Conservation (phyloP, 1,140 invertebrate species). For the Drosophila suzukii region DNA sequence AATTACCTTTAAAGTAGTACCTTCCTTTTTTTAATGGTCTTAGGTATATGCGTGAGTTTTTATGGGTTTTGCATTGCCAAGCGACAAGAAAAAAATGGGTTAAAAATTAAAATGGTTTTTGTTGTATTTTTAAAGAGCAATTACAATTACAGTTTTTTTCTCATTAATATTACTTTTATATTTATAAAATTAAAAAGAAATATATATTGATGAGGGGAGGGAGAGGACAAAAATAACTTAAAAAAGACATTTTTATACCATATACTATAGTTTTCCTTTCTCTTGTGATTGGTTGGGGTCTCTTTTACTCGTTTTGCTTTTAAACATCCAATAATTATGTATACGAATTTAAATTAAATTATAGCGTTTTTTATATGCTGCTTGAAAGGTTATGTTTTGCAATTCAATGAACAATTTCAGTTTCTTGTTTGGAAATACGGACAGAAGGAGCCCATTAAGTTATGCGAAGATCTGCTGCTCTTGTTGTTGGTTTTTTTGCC, state of each 20-base stretch:
- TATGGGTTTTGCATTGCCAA: slow-evolving; percentile 56
- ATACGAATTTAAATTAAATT: slow-evolving; percentile 78
- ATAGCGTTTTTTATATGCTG: slow-evolving; percentile 78
- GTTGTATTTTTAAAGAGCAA: slow-evolving; percentile 76
- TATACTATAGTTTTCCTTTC: slow-evolving; percentile 66
- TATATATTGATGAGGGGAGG: slow-evolving; percentile 74
- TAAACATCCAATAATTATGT: slow-evolving; percentile 75
- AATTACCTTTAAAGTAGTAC: slow-evolving; percentile 76
- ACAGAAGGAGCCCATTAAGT: slow-evolving; percentile 43
- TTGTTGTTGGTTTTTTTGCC: slow-evolving; percentile 40
- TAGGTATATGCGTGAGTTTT: slow-evolving; percentile 54
- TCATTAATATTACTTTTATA: slow-evolving; percentile 82
- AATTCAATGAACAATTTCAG: slow-evolving; percentile 41
- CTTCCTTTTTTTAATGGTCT: slow-evolving; percentile 68
- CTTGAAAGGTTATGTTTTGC: slow-evolving; percentile 58
- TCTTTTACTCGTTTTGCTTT: slow-evolving; percentile 51
- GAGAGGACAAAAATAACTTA: slow-evolving; percentile 75
- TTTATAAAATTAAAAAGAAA: slow-evolving; percentile 83
- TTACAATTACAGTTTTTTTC: slow-evolving; percentile 81
- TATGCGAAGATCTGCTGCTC: slow-evolving; percentile 53
- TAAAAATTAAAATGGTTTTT: slow-evolving; percentile 70
- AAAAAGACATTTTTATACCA: slow-evolving; percentile 77
- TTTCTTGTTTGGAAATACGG: slow-evolving; percentile 41
- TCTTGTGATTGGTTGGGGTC: slow-evolving; percentile 45
- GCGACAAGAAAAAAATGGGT: slow-evolving; percentile 69